phyloP scores from a whole-genome alignment of 2,113 vertebrate species.

The Pogona vitticeps region DNA sequence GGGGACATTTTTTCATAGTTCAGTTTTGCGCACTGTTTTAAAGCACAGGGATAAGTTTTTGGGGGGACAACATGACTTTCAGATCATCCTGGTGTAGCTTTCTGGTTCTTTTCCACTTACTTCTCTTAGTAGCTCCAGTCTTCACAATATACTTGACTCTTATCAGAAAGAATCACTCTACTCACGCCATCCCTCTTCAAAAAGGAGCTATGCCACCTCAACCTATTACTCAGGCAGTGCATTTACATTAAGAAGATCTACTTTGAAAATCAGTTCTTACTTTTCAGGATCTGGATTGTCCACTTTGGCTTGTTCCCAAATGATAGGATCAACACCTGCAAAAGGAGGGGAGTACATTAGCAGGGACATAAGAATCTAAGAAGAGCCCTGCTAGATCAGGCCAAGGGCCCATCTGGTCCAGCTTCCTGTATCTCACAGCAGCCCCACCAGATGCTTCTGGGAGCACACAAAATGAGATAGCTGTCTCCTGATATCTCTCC shows the following conservation, averaged over 20 bases:
- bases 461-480: no score
- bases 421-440: no score
- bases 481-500: no score
- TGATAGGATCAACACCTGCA: constrained; percentile 95
- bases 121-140: background rate
- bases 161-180: background rate
- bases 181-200: background rate
- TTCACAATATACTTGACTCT: background rate
- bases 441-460: no score
- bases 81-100: no score
- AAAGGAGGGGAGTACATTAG: constrained; percentile 26
- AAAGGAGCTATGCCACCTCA: background rate
- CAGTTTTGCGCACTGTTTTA: background rate
- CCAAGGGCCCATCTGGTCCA: no score
- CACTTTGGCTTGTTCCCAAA: constrained; percentile 98
- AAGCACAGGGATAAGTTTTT: background rate
- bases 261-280: constrained; percentile 79
- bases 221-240: no score
- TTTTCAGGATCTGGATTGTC: constrained; percentile 97
- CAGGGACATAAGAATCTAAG: no score
- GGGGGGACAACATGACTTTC: no score
- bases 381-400: rapidly evolving
- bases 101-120: background rate
- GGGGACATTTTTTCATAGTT: background rate
- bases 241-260: no score